Base-by-base conservation (phyloP, 2,113 vertebrate species). In the Orycteropus afer region DNA sequence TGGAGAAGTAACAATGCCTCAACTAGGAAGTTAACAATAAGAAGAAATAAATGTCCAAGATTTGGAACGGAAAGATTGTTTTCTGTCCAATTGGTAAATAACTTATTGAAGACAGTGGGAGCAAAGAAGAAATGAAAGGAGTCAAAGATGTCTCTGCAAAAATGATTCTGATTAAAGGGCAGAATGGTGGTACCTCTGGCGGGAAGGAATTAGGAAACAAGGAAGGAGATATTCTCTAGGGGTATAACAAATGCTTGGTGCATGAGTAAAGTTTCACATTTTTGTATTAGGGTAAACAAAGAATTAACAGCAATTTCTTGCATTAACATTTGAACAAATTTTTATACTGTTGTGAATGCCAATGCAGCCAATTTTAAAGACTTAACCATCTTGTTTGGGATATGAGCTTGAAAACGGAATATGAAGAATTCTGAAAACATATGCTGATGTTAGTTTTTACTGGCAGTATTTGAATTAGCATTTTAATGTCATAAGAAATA, bases 281-380 rank as follows among this genome's bases (percentile, higher is more conserved):
- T 81, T 76, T 91, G 27, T 81, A 79, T 69, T 25, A 81, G 47
- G 17, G 47, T 90, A 92, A 92, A 93, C 42, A 83, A 32, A 86
- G 95, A 89, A 93, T 90, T 80, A 93, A 63, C 57, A 91, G 63
- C 91, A 78, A 84, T 74, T 22, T 4, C 63, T 81, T 85, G 59
- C 77, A 63, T 87, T 96, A 93, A 90, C 87, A 88, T 95, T 91
- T 94, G 90, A 95, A 92, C 85, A 88, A 65, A 45, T 57, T 90
- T 82, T 74, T 67, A 61, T 29, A 20, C 63, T 78, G 53, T 73
- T 49, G 18, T 84, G 53, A 65, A n/a, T 81, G 42, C 47, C 53
- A 71, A 2, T 32, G 18, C n/a, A 82, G 67, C 77, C 84, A 59
- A 2, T 87, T 94, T 96, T 91, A 93, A 94, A 91, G 83, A 89